phyloP scores from a whole-genome alignment of 1,140 invertebrate species.

The Caenorhabditis remanei region DNA sequence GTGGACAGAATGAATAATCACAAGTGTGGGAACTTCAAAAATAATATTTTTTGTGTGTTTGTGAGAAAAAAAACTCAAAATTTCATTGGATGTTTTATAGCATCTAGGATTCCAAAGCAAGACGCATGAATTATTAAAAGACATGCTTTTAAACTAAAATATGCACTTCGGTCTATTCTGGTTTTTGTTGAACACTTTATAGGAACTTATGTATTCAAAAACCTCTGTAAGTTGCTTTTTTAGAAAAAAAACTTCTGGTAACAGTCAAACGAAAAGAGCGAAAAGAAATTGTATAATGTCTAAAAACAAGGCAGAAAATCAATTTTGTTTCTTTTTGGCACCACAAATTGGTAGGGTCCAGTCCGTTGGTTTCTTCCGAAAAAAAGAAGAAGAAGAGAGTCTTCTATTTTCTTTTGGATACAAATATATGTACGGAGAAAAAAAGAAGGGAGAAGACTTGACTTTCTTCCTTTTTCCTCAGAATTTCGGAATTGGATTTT shows the following conservation, averaged over 20 bases:
- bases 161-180: too few species aligned
- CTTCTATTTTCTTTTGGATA: neutral
- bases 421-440: neutral
- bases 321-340: too few species aligned
- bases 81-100: too few species aligned
- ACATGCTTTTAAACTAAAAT: too few species aligned
- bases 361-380: neutral
- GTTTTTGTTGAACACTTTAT: too few species aligned
- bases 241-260: neutral
- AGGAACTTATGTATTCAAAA: neutral
- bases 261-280: too few species aligned
- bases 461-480: neutral
- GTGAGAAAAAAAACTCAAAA: too few species aligned
- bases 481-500: constrained; percentile 23
- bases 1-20: neutral
- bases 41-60: too few species aligned
- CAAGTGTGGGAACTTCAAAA: constrained; percentile 13
- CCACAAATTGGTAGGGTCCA: neutral
- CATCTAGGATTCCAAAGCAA: too few species aligned
- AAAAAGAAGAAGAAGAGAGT: neutral
- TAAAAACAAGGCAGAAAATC: neutral
- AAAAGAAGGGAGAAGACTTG: neutral
- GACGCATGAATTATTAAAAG: too few species aligned
- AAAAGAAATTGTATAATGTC: neutral
- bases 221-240: neutral